Conservation (phyloP, 1,140 invertebrate genomes). For the Steinernema khuongi region DNA sequence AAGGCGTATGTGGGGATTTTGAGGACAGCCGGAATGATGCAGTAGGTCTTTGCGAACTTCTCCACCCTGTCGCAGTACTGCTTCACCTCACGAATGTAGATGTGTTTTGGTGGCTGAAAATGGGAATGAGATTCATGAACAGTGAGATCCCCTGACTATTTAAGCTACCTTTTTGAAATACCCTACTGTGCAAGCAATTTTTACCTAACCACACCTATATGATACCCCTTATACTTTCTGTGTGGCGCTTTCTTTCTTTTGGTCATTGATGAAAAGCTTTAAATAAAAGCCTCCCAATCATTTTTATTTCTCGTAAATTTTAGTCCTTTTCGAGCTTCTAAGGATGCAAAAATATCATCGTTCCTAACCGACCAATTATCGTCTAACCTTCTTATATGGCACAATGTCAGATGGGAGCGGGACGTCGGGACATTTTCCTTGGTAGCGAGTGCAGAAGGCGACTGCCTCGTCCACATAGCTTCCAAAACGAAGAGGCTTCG, state of each 20-base stretch:
- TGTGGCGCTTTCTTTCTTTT: too few species aligned
- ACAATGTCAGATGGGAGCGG: slow-evolving; percentile 25
- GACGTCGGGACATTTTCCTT: slow-evolving; percentile 28
- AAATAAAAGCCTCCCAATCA: too few species aligned
- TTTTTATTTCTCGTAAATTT: too few species aligned
- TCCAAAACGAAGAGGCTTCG: slow-evolving; percentile 31
- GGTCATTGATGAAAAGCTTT: too few species aligned
- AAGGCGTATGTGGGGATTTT: slow-evolving; percentile 28
- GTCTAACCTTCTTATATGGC: slow-evolving; percentile 27
- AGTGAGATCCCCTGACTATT: too few species aligned
- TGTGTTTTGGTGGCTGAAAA: slow-evolving; percentile 21
- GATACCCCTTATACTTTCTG: too few species aligned
- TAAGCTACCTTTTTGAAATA: too few species aligned
- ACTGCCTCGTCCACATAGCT: slow-evolving; percentile 21
- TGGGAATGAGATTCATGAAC: too few species aligned
- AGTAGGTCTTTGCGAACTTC: slow-evolving; percentile 28
- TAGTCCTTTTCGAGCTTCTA: neutral
- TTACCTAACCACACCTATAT: too few species aligned
- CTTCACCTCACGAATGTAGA: slow-evolving; percentile 30
- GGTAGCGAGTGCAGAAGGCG: slow-evolving; percentile 34
- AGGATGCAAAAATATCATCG: neutral
- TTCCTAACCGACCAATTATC: neutral
- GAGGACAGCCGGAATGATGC: slow-evolving; percentile 28
- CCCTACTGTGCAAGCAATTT: too few species aligned
- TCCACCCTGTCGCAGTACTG: slow-evolving; percentile 16